A percentile compares a stretch with the other conserved stretches of the same genome.
Conservation (phyloP, 2,113 vertebrate species). For the Pongo pygmaeus region DNA sequence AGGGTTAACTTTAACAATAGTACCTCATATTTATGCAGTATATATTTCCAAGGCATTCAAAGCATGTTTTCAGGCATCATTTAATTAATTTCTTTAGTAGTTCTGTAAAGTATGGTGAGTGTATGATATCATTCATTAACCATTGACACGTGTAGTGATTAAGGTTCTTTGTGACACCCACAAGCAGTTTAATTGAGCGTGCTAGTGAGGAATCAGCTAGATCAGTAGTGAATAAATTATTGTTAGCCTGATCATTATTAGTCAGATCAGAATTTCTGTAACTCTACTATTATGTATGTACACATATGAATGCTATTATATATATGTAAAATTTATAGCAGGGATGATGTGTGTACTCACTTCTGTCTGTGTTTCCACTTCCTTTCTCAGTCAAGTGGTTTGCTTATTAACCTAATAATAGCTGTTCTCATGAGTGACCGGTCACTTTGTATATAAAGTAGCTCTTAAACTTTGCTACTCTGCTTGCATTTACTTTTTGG, state of each 20-base stretch:
- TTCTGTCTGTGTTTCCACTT: not conserved
- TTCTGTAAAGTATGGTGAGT: not conserved
- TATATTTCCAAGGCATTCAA: slow-evolving; percentile 1
- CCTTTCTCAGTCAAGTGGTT: not conserved
- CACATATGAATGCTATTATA: too few relatives aligned
- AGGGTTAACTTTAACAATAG: slow-evolving; percentile 34
- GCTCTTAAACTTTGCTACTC: not conserved
- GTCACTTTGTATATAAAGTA: not conserved
- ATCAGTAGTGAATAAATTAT: slow-evolving; percentile 23
- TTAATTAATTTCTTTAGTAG: slow-evolving; percentile 40
- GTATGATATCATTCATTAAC: not conserved
- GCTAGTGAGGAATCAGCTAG: not conserved
- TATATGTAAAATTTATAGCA: not conserved
- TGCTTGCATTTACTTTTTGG: not conserved
- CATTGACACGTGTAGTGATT: not conserved
- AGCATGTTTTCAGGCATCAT: not conserved
- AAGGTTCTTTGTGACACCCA: slow-evolving; percentile 15
- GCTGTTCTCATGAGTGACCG: not conserved
- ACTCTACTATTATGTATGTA: not conserved
- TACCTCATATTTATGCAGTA: not conserved
- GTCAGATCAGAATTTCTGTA: not conserved
- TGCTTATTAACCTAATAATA: slow-evolving; percentile 30
- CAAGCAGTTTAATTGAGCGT: slow-evolving; percentile 23
- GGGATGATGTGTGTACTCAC: not conserved
- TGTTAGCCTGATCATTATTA: not conserved